phyloP scores from a whole-genome alignment of 1,140 invertebrate species.

The Atta colombica region DNA sequence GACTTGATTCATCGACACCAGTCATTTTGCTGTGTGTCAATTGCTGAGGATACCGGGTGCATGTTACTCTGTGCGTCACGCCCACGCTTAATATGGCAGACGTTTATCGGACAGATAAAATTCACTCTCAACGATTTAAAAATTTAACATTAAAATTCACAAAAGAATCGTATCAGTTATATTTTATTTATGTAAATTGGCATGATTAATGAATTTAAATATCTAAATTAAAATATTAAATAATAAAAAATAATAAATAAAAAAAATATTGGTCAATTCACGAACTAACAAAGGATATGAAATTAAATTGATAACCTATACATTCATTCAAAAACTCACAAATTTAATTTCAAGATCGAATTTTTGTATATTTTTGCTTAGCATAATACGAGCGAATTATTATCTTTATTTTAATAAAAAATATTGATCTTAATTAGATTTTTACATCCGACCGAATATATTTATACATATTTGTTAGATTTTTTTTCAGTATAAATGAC shows the following conservation, averaged over 20 bases:
- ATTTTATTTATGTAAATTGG: not conserved
- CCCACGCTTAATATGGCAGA: constrained; percentile 63
- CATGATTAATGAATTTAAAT: not conserved
- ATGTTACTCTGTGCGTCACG: constrained; percentile 60
- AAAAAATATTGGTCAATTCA: not conserved
- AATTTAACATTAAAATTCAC: not conserved
- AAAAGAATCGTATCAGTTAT: not conserved
- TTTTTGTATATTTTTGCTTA: too few relatives aligned
- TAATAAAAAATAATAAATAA: too few relatives aligned
- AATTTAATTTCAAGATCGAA: too few relatives aligned
- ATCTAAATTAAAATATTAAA: not conserved
- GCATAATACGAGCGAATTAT: too few relatives aligned
- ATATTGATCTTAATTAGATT: not conserved
- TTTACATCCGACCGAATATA: not conserved
- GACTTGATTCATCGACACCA: constrained; percentile 40
- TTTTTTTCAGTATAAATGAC: not conserved
- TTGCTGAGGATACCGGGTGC: constrained; percentile 61
- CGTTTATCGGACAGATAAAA: constrained; percentile 61
- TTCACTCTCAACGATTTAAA: constrained; percentile 62
- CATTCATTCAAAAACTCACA: too few relatives aligned
- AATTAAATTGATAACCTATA: too few relatives aligned
- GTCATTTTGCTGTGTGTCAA: constrained; percentile 44
- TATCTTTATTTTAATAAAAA: too few relatives aligned
- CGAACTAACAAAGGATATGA: too few relatives aligned
- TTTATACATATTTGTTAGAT: not conserved